Conservation (phyloP, 2,797 vertebrate species). For the Ataeniobius toweri region DNA sequence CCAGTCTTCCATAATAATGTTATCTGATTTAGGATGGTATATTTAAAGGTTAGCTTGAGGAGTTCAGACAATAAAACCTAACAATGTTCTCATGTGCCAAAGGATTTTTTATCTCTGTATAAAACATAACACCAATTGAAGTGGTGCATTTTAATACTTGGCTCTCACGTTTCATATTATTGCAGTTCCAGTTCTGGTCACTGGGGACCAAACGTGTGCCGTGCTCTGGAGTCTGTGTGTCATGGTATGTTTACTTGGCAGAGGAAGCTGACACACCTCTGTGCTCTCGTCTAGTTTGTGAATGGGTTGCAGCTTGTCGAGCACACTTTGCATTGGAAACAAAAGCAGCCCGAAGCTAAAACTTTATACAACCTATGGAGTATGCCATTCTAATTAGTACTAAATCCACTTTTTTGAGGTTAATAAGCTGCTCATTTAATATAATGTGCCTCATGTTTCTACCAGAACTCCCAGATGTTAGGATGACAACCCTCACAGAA, state of each 20-base stretch:
- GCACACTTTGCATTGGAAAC: constrained; percentile 19
- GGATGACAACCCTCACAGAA: background rate
- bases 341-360: constrained; percentile 11
- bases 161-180: constrained; percentile 14
- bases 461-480: background rate
- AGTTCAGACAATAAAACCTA: background rate
- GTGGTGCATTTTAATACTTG: constrained; percentile 6
- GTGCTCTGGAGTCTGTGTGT: constrained; percentile 39
- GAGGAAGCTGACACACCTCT: constrained; percentile 62
- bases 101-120: background rate
- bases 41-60: background rate
- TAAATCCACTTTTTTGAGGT: background rate
- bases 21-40: background rate
- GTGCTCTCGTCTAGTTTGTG: constrained; percentile 54
- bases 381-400: background rate
- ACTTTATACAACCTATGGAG: background rate
- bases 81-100: background rate
- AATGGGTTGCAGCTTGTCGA: constrained; percentile 62
- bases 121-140: background rate
- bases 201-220: constrained; percentile 42
- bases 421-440: constrained; percentile 26
- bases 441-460: constrained; percentile 10
- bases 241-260: constrained; percentile 66
- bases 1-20: constrained; percentile 1
- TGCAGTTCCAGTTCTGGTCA: constrained; percentile 59